Evolutionary conservation across 2,888 invertebrate species (phyloP).

Genomic region (Dione vanillae): DNA sequence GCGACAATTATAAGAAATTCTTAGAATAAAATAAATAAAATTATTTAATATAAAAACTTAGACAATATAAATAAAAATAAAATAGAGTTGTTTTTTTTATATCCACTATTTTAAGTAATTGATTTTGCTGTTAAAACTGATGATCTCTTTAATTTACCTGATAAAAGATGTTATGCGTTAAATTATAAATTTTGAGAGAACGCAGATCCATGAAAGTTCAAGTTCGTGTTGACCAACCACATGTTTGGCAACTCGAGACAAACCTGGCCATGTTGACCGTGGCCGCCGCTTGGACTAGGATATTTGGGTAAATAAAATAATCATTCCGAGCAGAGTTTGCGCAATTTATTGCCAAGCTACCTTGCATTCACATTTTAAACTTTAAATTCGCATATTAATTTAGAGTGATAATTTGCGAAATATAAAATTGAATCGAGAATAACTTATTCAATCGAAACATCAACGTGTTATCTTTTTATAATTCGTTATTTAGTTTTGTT

Average conservation of each 20-base stretch:
- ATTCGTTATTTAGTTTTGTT: no score
- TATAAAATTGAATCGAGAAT: neutral
- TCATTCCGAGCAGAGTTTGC: constrained; percentile 23
- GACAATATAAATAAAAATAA: no score
- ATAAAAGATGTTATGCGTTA: neutral
- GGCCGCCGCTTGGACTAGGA: constrained; percentile 37
- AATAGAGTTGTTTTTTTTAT: neutral
- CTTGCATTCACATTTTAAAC: constrained; percentile 16
- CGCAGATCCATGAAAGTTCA: constrained; percentile 39
- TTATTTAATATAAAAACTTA: neutral
- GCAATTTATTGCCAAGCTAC: constrained; percentile 19
- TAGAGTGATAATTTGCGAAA: neutral
- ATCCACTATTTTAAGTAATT: neutral
- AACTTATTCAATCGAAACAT: neutral
- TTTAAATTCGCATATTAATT: constrained; percentile 8
- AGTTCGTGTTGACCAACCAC: constrained; percentile 42
- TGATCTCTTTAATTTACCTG: neutral
- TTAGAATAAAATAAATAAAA: neutral
- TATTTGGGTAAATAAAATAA: constrained; percentile 29
- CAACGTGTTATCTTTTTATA: no score
- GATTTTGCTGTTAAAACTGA: neutral
- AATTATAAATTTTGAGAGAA: constrained; percentile 25
- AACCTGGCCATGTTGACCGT: constrained; percentile 36
- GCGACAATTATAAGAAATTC: neutral
- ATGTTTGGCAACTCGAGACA: constrained; percentile 35